Evolutionary conservation across 2,888 invertebrate genomes (phyloP).

Genomic region (Mythimna ferrago): DNA sequence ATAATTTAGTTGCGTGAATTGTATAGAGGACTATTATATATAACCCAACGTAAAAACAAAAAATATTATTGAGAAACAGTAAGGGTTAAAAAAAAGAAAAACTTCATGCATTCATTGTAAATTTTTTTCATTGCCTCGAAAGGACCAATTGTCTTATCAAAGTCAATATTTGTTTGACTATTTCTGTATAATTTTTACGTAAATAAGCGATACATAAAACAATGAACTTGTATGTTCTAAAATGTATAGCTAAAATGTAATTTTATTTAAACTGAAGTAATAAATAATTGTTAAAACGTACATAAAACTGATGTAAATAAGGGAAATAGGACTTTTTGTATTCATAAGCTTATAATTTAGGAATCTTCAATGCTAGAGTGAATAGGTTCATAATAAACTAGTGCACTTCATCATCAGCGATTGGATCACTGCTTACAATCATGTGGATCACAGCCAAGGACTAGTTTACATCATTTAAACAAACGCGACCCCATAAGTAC

Average conservation of each 20-base stretch:
- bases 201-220: neutral
- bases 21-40: neutral
- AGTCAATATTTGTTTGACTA: too few relatives aligned
- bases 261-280: neutral
- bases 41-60: neutral
- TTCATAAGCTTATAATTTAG: neutral
- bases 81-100: too few relatives aligned
- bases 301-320: neutral
- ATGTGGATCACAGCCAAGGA: too few relatives aligned
- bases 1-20: too few relatives aligned
- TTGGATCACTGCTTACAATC: too few relatives aligned
- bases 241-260: neutral
- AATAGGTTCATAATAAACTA: too few relatives aligned
- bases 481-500: neutral
- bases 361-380: too few relatives aligned
- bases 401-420: too few relatives aligned
- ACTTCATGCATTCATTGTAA: neutral
- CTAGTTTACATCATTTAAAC: too few relatives aligned
- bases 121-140: neutral
- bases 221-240: conserved; percentile 1
- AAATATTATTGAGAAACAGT: neutral
- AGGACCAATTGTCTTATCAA: neutral
- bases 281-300: neutral
- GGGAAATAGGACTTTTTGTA: neutral
- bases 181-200: neutral